Base-by-base conservation (phyloP, 2,797 vertebrate genomes). In the Gobio occitaniae region DNA sequence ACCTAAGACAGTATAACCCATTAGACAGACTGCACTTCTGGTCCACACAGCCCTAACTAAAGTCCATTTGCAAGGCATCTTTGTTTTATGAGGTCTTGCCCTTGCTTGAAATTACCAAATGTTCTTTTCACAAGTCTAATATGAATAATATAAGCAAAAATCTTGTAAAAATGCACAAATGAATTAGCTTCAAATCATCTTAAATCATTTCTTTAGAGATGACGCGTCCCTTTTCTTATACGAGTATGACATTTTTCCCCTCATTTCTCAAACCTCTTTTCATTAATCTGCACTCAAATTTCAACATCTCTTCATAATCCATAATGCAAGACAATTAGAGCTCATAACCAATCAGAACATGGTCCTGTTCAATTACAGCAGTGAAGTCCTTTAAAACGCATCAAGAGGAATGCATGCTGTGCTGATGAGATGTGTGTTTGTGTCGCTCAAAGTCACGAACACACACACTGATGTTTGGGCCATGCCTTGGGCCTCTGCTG, bases 281-380 rank as follows among this genome's bases (percentile, higher is more conserved):
- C 54, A 86, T 70, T 38, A 70, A 72, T 84, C 47, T 82, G 65
- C 88, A 72, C 59, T 82, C 41, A 74, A 41, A 59, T 65, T 80
- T 78, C 44, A 38, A 70, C 81, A 72, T 83, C 50, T 83, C 50
- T 86, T 83, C 78, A 63, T 50, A 83, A 76, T 70, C 78, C 47
- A 77, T 70, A 78, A 78, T 83, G 71, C 78, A 86, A 86, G 83
- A 84, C 85, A 89, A 89, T 86, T 86, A 87, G 80, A 87, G 80
- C 77, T 52, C 21, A 85, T 76, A 84, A 82, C 85, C 87, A 88
- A 88, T 89, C 87, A 84, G 89, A 86, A 83, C 77, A 82, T 79
- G 85, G 80, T 80, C 83, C 77, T 85, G 83, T 86, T 86, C 85
- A 88, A 86, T 88, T 70, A 80, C 76, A 41, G 86, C 85, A 84